Evolutionary conservation across 1,140 invertebrate genomes (phyloP).

Genomic region (Hycleus phaleratus): DNA sequence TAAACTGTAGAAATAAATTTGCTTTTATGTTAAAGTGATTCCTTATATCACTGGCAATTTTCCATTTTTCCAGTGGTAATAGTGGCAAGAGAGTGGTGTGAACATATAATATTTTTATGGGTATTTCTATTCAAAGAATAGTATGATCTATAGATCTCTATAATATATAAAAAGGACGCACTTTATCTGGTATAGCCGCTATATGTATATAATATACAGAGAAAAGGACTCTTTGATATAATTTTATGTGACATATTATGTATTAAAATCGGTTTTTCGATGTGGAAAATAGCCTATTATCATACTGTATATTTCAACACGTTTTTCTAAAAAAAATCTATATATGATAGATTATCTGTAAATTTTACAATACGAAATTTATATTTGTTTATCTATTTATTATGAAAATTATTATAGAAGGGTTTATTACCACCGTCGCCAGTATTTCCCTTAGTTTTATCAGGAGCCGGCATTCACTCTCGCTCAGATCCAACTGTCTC

Average conservation of each 20-base stretch:
- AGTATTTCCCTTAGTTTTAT: slow-evolving; percentile 17
- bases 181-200: slow-evolving; percentile 31
- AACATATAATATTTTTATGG: slow-evolving; percentile 36
- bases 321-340: slow-evolving; percentile 6
- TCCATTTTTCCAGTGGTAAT: too few species aligned
- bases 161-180: slow-evolving; percentile 32
- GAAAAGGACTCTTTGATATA: slow-evolving; percentile 21
- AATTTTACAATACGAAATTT: neutral
- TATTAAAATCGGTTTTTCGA: slow-evolving; percentile 33
- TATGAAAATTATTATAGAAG: neutral
- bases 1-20: slow-evolving; percentile 18
- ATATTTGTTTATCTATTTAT: neutral
- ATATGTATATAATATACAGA: slow-evolving; percentile 29
- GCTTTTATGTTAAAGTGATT: slow-evolving; percentile 24
- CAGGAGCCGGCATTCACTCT: slow-evolving; percentile 16
- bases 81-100: neutral
- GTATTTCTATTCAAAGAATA: slow-evolving; percentile 34
- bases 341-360: slow-evolving; percentile 20
- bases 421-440: neutral
- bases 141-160: slow-evolving; percentile 33
- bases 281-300: slow-evolving; percentile 34
- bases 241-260: slow-evolving; percentile 36
- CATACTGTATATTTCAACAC: slow-evolving; percentile 26
- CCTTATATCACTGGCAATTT: slow-evolving; percentile 10
- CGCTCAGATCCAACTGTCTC: slow-evolving; percentile 20